Conservation (phyloP, 2,888 invertebrate species). For the Limnephilus auricula region DNA sequence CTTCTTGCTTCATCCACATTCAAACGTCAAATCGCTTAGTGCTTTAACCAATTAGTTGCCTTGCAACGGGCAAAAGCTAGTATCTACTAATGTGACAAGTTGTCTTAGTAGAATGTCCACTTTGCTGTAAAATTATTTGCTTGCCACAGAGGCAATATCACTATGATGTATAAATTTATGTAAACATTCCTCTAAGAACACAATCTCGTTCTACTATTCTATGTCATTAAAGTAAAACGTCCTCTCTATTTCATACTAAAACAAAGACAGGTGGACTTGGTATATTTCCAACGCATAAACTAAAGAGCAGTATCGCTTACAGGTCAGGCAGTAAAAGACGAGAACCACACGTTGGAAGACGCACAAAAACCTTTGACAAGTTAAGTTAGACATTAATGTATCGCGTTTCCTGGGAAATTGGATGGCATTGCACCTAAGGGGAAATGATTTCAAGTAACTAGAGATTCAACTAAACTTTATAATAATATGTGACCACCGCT, state of each 20-base stretch:
- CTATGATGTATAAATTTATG: not conserved
- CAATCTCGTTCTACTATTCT: not conserved
- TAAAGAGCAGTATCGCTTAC: not conserved
- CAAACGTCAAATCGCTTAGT: too few relatives aligned
- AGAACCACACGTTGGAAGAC: not conserved
- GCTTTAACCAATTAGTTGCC: too few relatives aligned
- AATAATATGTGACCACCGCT: not conserved
- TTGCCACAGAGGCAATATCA: not conserved
- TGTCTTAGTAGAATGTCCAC: not conserved
- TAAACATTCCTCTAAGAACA: not conserved
- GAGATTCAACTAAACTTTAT: not conserved
- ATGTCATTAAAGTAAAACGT: not conserved
- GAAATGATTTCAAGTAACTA: not conserved
- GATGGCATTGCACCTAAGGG: not conserved
- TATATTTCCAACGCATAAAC: not conserved
- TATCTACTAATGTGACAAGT: not conserved
- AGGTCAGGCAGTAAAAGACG: not conserved
- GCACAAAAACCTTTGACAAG: slow-evolving; percentile 2
- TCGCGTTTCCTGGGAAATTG: not conserved
- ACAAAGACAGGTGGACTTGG: not conserved
- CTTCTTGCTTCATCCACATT: too few relatives aligned
- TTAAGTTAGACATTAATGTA: slow-evolving; percentile 2
- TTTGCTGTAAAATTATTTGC: not conserved
- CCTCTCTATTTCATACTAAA: not conserved
- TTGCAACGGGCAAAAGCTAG: too few relatives aligned